Percentiles rank a stretch among this genome's conserved stretches.
Evolutionary conservation across 23 tunicate species (phyloP).

Genomic region (Oikopleura albicans): DNA sequence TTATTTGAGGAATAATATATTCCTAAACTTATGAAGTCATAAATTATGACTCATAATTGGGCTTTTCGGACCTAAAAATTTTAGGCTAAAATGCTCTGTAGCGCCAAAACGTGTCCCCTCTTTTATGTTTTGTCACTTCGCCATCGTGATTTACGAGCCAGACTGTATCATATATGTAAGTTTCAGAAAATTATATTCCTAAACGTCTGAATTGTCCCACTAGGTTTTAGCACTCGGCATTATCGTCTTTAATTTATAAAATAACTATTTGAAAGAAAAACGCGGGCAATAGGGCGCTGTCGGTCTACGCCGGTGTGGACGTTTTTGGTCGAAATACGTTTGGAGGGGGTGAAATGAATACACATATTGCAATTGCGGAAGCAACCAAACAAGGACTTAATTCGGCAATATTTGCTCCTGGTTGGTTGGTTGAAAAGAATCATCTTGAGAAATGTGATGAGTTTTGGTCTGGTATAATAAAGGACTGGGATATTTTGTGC

Average conservation of each 20-base stretch:
- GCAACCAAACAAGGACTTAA: background rate
- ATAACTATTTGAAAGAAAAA: background rate
- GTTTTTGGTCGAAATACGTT: conserved; percentile 69
- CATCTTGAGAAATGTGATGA: background rate
- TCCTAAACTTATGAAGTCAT: no score
- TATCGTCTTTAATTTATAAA: background rate
- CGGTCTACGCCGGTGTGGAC: conserved; percentile 68
- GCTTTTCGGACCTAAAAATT: no score
- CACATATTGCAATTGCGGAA: background rate
- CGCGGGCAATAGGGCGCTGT: background rate
- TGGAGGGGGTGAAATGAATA: conserved; percentile 47
- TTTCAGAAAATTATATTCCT: no score
- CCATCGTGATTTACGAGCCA: no score
- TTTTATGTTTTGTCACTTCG: no score
- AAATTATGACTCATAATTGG: no score
- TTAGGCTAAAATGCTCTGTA: no score
- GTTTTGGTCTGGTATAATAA: background rate
- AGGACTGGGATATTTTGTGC: no score
- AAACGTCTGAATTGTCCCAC: no score
- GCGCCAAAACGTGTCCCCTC: no score
- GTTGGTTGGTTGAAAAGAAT: background rate
- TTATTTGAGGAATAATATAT: no score
- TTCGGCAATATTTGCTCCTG: conserved; percentile 11
- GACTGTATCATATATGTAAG: no score
- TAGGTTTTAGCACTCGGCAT: background rate